Conservation (phyloP, 2,113 vertebrate species). For the Notarius lentiginosus region DNA sequence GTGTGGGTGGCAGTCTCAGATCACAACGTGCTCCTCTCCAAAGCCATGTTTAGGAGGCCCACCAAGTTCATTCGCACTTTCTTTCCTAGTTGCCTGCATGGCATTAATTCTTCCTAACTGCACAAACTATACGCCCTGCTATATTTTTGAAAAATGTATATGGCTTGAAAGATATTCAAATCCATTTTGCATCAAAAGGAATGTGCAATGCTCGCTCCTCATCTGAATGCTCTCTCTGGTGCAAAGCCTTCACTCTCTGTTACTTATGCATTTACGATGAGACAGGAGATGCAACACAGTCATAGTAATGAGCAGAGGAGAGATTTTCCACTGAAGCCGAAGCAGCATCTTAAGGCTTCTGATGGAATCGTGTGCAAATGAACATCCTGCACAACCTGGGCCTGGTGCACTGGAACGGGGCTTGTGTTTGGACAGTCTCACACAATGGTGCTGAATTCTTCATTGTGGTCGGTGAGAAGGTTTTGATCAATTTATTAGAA, state of each 20-base stretch:
- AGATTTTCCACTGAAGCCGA: constrained; percentile 32
- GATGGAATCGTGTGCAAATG: constrained; percentile 8
- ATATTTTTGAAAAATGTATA: constrained; percentile 27
- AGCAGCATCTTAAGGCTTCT: constrained; percentile 34
- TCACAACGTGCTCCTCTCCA: constrained; percentile 44
- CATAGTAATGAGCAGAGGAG: constrained; percentile 30
- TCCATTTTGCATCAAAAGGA: constrained; percentile 57
- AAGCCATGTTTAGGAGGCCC: constrained; percentile 49
- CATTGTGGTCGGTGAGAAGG: not conserved
- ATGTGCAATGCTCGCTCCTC: constrained; percentile 50
- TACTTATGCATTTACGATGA: constrained; percentile 40
- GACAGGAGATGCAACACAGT: constrained; percentile 22
- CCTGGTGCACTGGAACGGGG: not conserved
- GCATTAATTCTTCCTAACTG: constrained; percentile 31
- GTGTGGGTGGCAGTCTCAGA: constrained; percentile 50
- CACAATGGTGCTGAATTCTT: not conserved
- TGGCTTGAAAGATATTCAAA: constrained; percentile 56
- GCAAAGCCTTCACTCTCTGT: constrained; percentile 26
- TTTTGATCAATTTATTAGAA: not conserved
- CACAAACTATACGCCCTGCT: constrained; percentile 22
- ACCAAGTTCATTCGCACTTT: constrained; percentile 44
- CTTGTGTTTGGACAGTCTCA: not conserved
- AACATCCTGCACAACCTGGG: not conserved
- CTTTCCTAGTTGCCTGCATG: constrained; percentile 28
- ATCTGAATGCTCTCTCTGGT: constrained; percentile 43